phyloP scores from a whole-genome alignment of 2,113 vertebrate species.

The Sceloporus tristichus region DNA sequence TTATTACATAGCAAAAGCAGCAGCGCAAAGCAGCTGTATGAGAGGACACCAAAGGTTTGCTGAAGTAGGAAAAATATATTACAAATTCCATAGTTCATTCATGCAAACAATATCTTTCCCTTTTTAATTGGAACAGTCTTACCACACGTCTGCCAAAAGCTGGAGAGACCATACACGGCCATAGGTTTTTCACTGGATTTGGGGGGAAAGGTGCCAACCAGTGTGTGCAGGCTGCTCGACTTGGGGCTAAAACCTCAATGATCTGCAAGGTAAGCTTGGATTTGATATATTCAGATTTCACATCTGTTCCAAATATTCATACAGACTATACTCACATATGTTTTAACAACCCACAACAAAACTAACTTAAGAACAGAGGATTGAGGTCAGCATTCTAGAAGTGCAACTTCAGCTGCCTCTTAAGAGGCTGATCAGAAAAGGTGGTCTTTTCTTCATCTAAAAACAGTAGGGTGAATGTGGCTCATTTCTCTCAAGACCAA shows the following conservation, averaged over 20 bases:
- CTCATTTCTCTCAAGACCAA: background rate
- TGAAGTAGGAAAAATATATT: constrained; percentile 1
- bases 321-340: constrained; percentile 31
- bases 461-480: background rate
- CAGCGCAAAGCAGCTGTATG: background rate
- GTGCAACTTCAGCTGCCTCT: background rate
- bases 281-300: constrained; percentile 19
- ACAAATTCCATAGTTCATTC: constrained; percentile 51
- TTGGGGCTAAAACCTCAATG: constrained; percentile 90
- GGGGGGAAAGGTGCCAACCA: constrained; percentile 99
- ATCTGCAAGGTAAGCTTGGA: constrained; percentile 90
- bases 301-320: constrained; percentile 30
- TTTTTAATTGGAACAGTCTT: constrained; percentile 79
- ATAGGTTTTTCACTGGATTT: constrained; percentile 95
- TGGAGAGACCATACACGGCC: constrained; percentile 95
- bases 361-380: background rate
- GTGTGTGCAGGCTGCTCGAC: constrained; percentile 92
- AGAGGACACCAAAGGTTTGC: background rate
- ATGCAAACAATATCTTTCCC: constrained; percentile 45
- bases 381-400: background rate
- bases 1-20: background rate
- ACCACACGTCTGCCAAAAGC: constrained; percentile 89
- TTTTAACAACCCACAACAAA: constrained; percentile 3
- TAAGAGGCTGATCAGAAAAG: background rate
- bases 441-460: background rate